These are phyloP conservation scores for Meteorus sp. DNA, from an alignment of 1,140 invertebrate genomes.

Conservation along the genomic window DNA sequence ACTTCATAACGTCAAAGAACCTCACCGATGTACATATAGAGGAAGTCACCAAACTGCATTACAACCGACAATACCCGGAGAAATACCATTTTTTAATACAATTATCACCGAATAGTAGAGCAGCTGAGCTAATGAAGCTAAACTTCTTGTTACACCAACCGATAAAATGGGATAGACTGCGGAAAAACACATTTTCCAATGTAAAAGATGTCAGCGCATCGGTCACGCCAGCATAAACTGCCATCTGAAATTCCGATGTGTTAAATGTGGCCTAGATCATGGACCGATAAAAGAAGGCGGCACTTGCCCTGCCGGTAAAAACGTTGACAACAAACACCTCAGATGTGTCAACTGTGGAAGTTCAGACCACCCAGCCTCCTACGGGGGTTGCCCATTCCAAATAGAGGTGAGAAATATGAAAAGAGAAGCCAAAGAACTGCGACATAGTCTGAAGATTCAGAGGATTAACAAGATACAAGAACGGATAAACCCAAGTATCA, in stretches of 20 bases:
- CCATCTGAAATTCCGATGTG: slow-evolving; percentile 5
- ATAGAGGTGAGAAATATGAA: neutral
- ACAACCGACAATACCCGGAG: neutral
- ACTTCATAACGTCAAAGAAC: neutral
- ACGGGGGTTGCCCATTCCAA: slow-evolving; percentile 1
- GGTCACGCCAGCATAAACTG: neutral
- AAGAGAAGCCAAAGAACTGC: neutral
- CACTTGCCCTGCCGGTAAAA: neutral
- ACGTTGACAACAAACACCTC: neutral
- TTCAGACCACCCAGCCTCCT: slow-evolving; percentile 4
- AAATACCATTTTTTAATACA: slow-evolving; percentile 1
- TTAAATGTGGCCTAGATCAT: slow-evolving; percentile 17
- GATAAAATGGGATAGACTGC: slow-evolving; percentile 20
- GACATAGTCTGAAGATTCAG: neutral
- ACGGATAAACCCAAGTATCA: too few relatives aligned
- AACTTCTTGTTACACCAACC: slow-evolving; percentile 6
- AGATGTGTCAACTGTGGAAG: neutral
- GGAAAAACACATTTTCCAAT: slow-evolving; percentile 6
- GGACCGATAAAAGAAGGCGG: too few relatives aligned
- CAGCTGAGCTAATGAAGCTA: neutral
- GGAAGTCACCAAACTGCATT: neutral
- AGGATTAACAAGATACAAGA: neutral
- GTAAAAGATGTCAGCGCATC: neutral
- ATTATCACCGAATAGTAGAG: neutral
- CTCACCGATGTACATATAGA: neutral